Conservation (phyloP, 2,113 vertebrate genomes). For the Hemichromis elongatus region DNA sequence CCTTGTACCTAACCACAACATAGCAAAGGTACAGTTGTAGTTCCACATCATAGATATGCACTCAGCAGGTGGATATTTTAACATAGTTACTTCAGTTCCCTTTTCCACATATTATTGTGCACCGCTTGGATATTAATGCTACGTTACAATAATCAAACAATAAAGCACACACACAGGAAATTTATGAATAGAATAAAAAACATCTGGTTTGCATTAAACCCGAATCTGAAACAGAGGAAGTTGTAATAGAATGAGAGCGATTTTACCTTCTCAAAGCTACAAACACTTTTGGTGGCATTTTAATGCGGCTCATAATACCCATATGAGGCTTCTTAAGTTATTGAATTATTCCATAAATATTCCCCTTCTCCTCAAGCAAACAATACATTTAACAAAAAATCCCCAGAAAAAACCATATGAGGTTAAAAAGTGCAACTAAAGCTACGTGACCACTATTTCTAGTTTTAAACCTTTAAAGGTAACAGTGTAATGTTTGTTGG, state of each 20-base stretch:
- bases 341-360: background rate
- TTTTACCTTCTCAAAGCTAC: background rate
- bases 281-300: background rate
- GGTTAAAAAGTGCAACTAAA: background rate
- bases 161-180: background rate
- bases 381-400: background rate
- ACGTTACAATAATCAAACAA: background rate
- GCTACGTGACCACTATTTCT: background rate
- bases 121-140: background rate
- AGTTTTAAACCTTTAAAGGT: background rate
- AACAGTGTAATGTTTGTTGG: background rate
- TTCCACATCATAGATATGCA: conserved; percentile 34
- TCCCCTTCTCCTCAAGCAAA: background rate
- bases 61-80: conserved; percentile 14
- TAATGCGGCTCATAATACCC: background rate
- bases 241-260: background rate
- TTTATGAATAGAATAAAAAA: background rate
- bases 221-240: background rate
- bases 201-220: background rate
- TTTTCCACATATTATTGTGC: background rate
- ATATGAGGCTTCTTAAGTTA: background rate
- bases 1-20: background rate
- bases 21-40: background rate
- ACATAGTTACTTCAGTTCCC: background rate
- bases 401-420: background rate